A percentile compares a stretch with the other conserved stretches of the same genome.
Conservation (phyloP, 1,140 invertebrate species). For the Sinonovacula constricta region DNA sequence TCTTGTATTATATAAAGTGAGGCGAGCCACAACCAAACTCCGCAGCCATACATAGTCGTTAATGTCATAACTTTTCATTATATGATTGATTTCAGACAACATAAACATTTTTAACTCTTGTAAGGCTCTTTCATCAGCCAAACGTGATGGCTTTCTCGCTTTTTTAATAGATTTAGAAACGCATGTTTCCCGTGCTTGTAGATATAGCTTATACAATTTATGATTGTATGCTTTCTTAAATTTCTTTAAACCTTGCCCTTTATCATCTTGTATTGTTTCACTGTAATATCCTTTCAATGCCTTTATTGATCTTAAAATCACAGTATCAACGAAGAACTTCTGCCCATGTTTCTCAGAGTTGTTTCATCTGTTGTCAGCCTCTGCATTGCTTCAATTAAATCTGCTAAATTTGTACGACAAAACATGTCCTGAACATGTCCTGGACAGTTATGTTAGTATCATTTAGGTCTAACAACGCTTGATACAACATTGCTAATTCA, state of each 20-base stretch:
- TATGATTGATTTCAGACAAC: slow-evolving; percentile 13
- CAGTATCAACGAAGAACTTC: no score
- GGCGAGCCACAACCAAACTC: slow-evolving; percentile 33
- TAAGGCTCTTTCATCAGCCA: slow-evolving; percentile 11
- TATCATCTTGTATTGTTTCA: slow-evolving; percentile 7
- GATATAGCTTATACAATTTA: slow-evolving; percentile 14
- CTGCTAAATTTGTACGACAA: background rate
- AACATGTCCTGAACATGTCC: background rate
- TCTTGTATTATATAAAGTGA: slow-evolving; percentile 52
- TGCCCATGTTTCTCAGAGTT: no score
- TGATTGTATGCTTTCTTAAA: slow-evolving; percentile 4
- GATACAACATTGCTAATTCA: background rate
- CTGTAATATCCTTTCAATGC: slow-evolving; percentile 11
- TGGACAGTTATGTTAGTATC: background rate
- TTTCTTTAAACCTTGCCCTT: slow-evolving; percentile 17
- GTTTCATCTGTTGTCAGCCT: no score
- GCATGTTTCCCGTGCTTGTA: slow-evolving; percentile 19
- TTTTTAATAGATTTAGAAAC: slow-evolving; percentile 29
- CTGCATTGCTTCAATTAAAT: no score
- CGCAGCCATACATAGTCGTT: slow-evolving; percentile 32
- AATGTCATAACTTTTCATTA: slow-evolving; percentile 25
- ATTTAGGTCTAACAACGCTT: background rate
- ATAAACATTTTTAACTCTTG: slow-evolving; percentile 39
- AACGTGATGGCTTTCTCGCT: slow-evolving; percentile 29
- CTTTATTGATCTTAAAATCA: no score